These are phyloP conservation scores for Neomonachus schauinslandi DNA, from an alignment of 2,113 vertebrate genomes.

Conservation along the genomic window DNA sequence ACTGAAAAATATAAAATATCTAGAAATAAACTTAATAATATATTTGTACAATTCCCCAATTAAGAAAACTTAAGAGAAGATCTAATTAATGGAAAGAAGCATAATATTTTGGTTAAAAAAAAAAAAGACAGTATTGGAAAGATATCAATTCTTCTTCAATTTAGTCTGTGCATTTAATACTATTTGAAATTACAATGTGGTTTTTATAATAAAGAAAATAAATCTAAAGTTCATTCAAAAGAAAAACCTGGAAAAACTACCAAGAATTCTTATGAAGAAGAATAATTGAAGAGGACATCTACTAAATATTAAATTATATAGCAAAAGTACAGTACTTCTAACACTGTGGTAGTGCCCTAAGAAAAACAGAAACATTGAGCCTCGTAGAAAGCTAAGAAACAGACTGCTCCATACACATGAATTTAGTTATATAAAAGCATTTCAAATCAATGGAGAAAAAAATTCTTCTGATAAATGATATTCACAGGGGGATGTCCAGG, in stretches of 20 bases:
- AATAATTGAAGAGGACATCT: neutral
- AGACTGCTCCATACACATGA: neutral
- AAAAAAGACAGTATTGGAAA: neutral
- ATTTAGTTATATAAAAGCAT: neutral
- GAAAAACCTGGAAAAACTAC: neutral
- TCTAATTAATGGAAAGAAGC: neutral
- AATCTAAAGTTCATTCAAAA: conserved; percentile 17
- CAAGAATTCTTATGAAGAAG: neutral
- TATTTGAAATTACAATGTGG: neutral
- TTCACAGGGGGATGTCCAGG: neutral
- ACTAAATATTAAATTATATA: conserved; percentile 20
- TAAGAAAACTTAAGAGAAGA: neutral
- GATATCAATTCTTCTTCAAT: neutral
- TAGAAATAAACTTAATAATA: conserved; percentile 2
- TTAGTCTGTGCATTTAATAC: neutral
- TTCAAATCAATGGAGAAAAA: neutral
- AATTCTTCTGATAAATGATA: neutral
- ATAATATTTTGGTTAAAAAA: neutral
- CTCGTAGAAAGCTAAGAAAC: neutral
- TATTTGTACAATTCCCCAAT: neutral
- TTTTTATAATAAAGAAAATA: conserved; percentile 11
- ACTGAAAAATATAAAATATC: neutral
- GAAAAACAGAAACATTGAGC: conserved; percentile 24
- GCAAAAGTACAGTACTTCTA: neutral
- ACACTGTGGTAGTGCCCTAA: neutral